Evolutionary conservation across 2,113 vertebrate genomes (phyloP).

Genomic region (Ramphastos sulfuratus): DNA sequence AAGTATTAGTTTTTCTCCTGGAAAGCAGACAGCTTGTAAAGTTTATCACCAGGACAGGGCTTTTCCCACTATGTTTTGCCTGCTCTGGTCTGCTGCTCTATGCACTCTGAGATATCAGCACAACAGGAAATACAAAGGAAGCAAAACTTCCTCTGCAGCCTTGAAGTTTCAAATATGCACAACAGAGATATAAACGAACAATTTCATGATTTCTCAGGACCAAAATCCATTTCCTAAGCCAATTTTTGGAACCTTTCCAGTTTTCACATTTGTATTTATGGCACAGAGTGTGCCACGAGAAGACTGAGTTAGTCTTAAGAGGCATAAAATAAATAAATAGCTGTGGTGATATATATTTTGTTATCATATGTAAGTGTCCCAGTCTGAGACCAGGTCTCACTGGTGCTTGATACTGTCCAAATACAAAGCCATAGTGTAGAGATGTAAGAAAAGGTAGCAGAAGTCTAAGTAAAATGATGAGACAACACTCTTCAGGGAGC

Average conservation of each 20-base stretch:
- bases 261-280: not conserved
- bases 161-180: constrained; percentile 4
- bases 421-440: not conserved
- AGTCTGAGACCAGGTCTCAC: not conserved
- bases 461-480: not conserved
- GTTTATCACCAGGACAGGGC: not conserved
- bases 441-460: not conserved
- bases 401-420: not conserved
- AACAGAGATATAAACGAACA: not conserved
- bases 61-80: not conserved
- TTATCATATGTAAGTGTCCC: not conserved
- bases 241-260: not conserved
- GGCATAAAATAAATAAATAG: not conserved
- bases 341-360: not conserved
- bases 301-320: not conserved
- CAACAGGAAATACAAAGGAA: constrained; percentile 32
- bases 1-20: not conserved
- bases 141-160: constrained; percentile 13
- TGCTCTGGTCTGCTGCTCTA: not conserved
- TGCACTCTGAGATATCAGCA: not conserved
- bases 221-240: constrained; percentile 1
- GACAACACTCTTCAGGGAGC: not conserved
- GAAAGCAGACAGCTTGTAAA: not conserved
- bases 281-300: not conserved
- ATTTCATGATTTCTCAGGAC: not conserved